A percentile compares a stretch with the other conserved stretches of the same genome.
These are phyloP conservation scores for Scelioninae gen. 1 DNA, from an alignment of 2,888 invertebrate species.

Conservation along the genomic window DNA sequence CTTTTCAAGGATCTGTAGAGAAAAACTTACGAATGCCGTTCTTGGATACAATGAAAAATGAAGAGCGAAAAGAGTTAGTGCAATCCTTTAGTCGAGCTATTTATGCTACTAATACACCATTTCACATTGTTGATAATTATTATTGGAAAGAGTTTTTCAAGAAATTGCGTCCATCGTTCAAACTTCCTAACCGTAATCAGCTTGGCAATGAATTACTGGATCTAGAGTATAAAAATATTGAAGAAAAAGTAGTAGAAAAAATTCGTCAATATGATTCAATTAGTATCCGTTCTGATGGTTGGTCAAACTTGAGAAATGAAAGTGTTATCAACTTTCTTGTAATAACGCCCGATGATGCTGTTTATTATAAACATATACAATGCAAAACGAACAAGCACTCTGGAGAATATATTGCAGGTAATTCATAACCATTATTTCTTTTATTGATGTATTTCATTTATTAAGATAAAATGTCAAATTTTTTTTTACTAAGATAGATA, in stretches of 20 bases:
- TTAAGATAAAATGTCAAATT: no score
- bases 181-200: slow-evolving; percentile 5
- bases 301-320: slow-evolving; percentile 46
- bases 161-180: slow-evolving; percentile 20
- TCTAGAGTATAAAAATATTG: slow-evolving; percentile 14
- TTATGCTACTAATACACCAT: slow-evolving; percentile 27
- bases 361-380: slow-evolving; percentile 26
- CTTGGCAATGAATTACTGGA: neutral
- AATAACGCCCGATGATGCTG: slow-evolving; percentile 24
- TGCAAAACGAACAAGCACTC: slow-evolving; percentile 30
- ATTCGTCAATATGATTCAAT: slow-evolving; percentile 15
- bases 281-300: slow-evolving; percentile 29
- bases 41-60: slow-evolving; percentile 21
- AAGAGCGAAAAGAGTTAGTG: slow-evolving; percentile 4
- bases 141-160: slow-evolving; percentile 36
- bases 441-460: no score
- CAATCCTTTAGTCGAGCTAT: slow-evolving; percentile 30
- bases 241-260: slow-evolving; percentile 24
- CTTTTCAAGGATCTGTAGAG: neutral
- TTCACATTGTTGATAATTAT: slow-evolving; percentile 29
- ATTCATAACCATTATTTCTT: neutral
- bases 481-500: no score
- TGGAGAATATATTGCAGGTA: slow-evolving; percentile 28
- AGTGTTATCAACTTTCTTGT: slow-evolving; percentile 36
- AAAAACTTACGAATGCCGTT: slow-evolving; percentile 1